Base-by-base conservation (phyloP, 2,888 invertebrate genomes). In the Diaperis boleti region DNA sequence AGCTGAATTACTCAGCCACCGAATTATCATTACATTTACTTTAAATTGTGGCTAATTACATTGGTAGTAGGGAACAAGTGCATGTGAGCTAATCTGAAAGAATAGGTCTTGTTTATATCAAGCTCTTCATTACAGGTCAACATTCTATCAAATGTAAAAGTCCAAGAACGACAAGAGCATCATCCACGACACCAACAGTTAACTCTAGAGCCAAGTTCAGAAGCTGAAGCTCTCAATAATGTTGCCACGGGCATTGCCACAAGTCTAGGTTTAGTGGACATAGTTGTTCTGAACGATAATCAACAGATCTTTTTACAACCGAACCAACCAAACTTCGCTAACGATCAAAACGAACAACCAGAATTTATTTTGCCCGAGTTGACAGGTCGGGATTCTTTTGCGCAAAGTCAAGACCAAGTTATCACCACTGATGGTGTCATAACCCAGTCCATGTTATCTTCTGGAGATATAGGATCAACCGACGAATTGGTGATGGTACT, bases 401-500 rank as follows among this genome's bases (percentile, higher is more conserved):
- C 73, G 76, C 49, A 47, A 22, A 33, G 11, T 8, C 60, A 66
- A 65, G 37, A 55, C 15, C 55, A 64, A 22, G 68, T 70, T 18
- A 68, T 69, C 13, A 67, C 72, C 5, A 68, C 73, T 15, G 68
- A 72, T 47, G 71, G 72, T 5, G 76, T 76, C 5, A 73, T 77
- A 44, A 75, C 75, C 3, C 78, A 78, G 66, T 69, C 75, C n/a
- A 71, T 76, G 62, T 55, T 75, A 39, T 71, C 70, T 45, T 72
- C 83, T 62, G 80, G 84, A 44, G 79, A 87, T 64, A 82, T 85
- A 45, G 82, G 78, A 54, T 79, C 85, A n/a, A 85, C 86, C 42
- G 81, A 85, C 66, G 87, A 85, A 80, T 81, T 87, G 44, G 86
- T 88, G 75, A 87, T 88, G 87, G 87, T 88, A 50, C 81, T 88